phyloP scores from a whole-genome alignment of 1,140 invertebrate species.

The Nasonia longicornis region DNA sequence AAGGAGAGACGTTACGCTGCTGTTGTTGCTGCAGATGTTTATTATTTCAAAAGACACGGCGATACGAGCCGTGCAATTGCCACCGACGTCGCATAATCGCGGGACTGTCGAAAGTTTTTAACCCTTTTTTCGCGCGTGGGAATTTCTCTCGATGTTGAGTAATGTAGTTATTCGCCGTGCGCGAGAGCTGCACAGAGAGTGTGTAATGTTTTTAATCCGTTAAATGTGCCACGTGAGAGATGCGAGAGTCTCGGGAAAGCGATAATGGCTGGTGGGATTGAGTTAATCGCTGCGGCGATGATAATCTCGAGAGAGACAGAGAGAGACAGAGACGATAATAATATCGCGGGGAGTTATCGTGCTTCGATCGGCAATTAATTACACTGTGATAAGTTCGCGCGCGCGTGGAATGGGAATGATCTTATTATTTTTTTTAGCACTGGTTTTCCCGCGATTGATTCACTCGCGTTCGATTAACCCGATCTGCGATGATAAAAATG shows the following conservation, averaged over 20 bases:
- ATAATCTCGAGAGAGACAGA: neutral
- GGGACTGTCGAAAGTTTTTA: neutral
- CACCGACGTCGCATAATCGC: neutral
- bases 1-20: neutral
- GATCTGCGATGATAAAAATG: no score
- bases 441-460: no score
- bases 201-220: neutral
- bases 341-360: neutral
- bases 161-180: neutral
- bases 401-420: no score
- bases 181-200: neutral
- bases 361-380: neutral
- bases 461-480: no score
- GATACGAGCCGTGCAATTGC: neutral
- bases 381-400: neutral
- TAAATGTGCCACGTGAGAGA: neutral
- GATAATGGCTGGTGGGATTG: no score
- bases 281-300: neutral
- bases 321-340: no score
- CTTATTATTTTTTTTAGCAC: no score
- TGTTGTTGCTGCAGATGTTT: constrained; percentile 1
- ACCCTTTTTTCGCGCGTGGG: neutral
- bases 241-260: no score
- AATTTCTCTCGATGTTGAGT: neutral
- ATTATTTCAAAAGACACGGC: constrained; percentile 2